Conservation (phyloP, 1,140 invertebrate genomes). For the Apis cerana region DNA sequence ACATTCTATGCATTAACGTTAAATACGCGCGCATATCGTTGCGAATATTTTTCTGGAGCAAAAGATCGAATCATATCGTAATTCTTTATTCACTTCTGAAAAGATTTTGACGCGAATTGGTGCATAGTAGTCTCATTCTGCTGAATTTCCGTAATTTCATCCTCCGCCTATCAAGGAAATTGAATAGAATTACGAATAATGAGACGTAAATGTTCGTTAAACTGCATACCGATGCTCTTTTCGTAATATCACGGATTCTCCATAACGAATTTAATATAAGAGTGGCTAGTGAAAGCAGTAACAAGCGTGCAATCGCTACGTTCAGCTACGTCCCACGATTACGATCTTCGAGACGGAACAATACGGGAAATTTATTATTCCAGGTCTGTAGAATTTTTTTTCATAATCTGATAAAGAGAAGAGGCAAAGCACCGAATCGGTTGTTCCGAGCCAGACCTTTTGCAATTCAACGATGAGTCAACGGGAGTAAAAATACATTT, state of each 20-base stretch:
- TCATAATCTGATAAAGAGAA: neutral
- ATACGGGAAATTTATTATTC: neutral
- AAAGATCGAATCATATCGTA: neutral
- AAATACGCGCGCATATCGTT: too few species aligned
- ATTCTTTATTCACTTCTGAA: neutral
- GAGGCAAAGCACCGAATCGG: too few species aligned
- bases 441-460: constrained; percentile 22
- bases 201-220: constrained; percentile 1
- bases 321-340: constrained; percentile 63
- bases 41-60: neutral
- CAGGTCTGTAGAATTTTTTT: neutral
- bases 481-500: constrained; percentile 25
- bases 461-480: constrained; percentile 37
- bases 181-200: neutral
- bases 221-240: neutral
- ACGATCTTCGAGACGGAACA: constrained; percentile 34
- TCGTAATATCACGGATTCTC: constrained; percentile 35
- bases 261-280: constrained; percentile 8
- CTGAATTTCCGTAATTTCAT: constrained; percentile 8
- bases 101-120: neutral
- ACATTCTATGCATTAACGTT: too few species aligned
- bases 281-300: constrained; percentile 63
- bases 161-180: constrained; percentile 11
- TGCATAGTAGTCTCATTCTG: neutral
- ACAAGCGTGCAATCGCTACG: constrained; percentile 62